Base-by-base conservation (phyloP, 2,888 invertebrate species). In the Selenia dentaria region DNA sequence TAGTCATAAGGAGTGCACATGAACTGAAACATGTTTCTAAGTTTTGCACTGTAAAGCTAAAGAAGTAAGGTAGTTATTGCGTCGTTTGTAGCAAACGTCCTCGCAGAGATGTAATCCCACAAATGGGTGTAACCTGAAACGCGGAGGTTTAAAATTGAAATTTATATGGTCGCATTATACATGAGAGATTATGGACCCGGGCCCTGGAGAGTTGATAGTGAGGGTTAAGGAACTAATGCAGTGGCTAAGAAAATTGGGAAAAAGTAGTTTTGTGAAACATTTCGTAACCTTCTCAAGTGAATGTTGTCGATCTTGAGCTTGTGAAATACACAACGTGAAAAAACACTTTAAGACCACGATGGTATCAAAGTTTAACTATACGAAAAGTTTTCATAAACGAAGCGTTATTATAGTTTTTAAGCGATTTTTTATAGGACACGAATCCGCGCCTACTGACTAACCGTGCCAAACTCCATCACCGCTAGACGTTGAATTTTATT, bases 131-230 rank as follows among this genome's bases (percentile, higher is more conserved):
- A 88, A 88, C 87, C 72, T 70, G 83, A 84, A 71, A 74, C 74
- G 78, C 70, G 67, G 68, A 70, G 86, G 80, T 86, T 87, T 87
- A 87, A 88, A 88, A 89, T 89, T 89, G 87, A 87, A 89, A 89
- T 89, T 89, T 89, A 89, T 89, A 87, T 85, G 82, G 79, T 71
- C 77, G 81, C 86, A 89, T 89, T 83, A 88, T 84, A 78, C 74
- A 87, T 87, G 87, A 86, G 80, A 67, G 79, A 79, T 82, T 83
- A 83, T 65, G 56, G 66, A 41, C 54, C 36, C 35, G 50, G 51
- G 44, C 64, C 62, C 69, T 11, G 36, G 70, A 60, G 70, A 62
- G 47, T 12, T 24, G 55, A 66, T 67, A 69, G 70, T 67, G 54
- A 34, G 29, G 42, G 48, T 29, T 51, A 46, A 39, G 46, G 40